Conservation (phyloP, 2,888 invertebrate genomes). For the Erebia palarica region DNA sequence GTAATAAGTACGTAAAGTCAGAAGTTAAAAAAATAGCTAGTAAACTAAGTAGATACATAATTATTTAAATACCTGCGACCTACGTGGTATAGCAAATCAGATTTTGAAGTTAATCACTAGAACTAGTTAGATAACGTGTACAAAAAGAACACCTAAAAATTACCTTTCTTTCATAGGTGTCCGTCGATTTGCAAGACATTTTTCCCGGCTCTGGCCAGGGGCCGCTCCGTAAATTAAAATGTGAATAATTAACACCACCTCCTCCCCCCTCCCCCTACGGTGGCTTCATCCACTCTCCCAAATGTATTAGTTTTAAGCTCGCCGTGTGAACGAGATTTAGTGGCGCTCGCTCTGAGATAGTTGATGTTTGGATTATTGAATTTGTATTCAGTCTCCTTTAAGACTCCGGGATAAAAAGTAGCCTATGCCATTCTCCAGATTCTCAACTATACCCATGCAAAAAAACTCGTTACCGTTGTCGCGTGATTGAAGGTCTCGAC, state of each 20-base stretch:
- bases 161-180: conserved; percentile 47
- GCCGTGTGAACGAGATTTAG: conserved; percentile 72
- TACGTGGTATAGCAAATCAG: no score
- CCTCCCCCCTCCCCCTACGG: conserved; percentile 48
- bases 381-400: background rate
- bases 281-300: conserved; percentile 53
- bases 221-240: conserved; percentile 80
- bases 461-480: no score
- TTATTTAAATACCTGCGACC: no score
- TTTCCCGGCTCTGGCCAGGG: conserved; percentile 68
- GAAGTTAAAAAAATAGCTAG: no score
- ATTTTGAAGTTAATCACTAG: background rate
- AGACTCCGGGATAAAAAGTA: background rate
- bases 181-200: conserved; percentile 79
- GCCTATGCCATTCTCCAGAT: no score
- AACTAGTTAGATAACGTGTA: background rate
- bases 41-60: no score
- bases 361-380: conserved; percentile 54
- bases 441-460: no score
- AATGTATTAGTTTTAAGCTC: conserved; percentile 81
- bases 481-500: no score
- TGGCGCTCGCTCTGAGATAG: conserved; percentile 61
- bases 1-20: no score
- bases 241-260: conserved; percentile 79
- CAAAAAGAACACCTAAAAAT: conserved; percentile 23